Base-by-base conservation (phyloP, 2,888 invertebrate genomes). In the Bugulina stolonifera region DNA sequence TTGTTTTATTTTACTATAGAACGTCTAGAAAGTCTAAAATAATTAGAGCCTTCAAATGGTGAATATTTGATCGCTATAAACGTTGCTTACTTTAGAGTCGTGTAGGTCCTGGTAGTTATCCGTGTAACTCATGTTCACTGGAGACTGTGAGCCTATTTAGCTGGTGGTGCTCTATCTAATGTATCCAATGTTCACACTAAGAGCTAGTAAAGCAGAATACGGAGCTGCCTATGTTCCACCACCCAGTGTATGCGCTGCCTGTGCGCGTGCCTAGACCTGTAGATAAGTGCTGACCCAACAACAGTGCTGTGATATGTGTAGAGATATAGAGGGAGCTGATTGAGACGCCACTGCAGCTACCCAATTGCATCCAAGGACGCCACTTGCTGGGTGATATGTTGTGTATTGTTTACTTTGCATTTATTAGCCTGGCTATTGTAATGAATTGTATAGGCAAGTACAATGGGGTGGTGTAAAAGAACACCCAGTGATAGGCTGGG, bases 361-460 rank as follows among this genome's bases (percentile, higher is more conserved):
- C 64, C 34, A 34, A 64, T 64, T 64, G 64, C 27, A 64, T 64
- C 64, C 64, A 64, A 64, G 64, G 64, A 64, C 64, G 64, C 64
- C 64, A 64, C 32, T 64, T 64, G 64, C 64, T 27, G 27, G 27
- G 64, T 64, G 64, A 64, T 64, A 64, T 64, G 64, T 10, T 25
- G 64, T 64, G 27, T n/a, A 64, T 64, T 64, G 64, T 64, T 64
- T 64, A 27, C 64, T 25, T 43, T 43, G 43, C 18, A 43, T 43
- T 43, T 43, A 43, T 43, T 43, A 43, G 43, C 18, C 18, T 43
- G 10, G 10, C 43, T 43, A 43, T 43, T 43, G 43, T 43, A 18
- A 43, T 18, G 5, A 18, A 18, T 43, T 43, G 43, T 43, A 43
- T 43, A 43, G 5, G 5, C 10, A 43, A 43, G 43, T 43, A 43